Base-by-base conservation (phyloP, 2,888 invertebrate species). In the Caenorhabditis imperialis region DNA sequence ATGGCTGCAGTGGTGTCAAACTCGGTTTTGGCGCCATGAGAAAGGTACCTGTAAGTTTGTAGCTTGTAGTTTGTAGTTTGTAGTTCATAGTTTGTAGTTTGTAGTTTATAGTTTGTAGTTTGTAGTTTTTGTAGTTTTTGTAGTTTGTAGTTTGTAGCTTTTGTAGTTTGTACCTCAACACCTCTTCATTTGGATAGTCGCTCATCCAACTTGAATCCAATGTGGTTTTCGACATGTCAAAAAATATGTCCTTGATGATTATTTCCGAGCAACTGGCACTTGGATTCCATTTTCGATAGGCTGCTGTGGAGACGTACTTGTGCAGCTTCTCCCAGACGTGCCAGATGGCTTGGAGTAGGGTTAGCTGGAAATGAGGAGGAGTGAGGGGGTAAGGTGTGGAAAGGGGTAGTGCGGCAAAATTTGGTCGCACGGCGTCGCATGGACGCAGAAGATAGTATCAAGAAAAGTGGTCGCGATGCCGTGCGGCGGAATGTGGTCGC, bases 1-100 rank as follows among this genome's bases (percentile, higher is more conserved):
- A 45, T 10, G 71, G 72, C 14, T 73, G 53, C 23, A 77, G 47
- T 22, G 55, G 57, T 40, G 57, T 42, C 8, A 77, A 27, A n/a
- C n/a, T n/a, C n/a, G n/a, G n/a, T n/a, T n/a, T n/a, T n/a, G n/a
- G n/a, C n/a, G n/a, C n/a, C n/a, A n/a, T n/a, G n/a, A 44, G 1
- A 2, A 44, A 5, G 4, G 22, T 3, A 4, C 23, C 22, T 3
- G 14, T 44, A 14, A 44, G 10, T n/a, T n/a, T n/a, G n/a, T n/a
- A n/a, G n/a, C n/a, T n/a, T n/a, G n/a, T n/a, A n/a, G n/a, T n/a
- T n/a, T n/a, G n/a, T n/a, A n/a, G n/a, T n/a, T n/a, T n/a, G n/a
- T n/a, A n/a, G n/a, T n/a, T n/a, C n/a, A n/a, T n/a, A n/a, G n/a
- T n/a, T n/a, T n/a, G n/a, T n/a, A n/a, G n/a, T n/a, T n/a, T n/a